Percentiles rank a stretch among this genome's conserved stretches.
These are phyloP conservation scores for Xenus cinereus DNA, from an alignment of 2,113 vertebrate genomes.

Conservation along the genomic window DNA sequence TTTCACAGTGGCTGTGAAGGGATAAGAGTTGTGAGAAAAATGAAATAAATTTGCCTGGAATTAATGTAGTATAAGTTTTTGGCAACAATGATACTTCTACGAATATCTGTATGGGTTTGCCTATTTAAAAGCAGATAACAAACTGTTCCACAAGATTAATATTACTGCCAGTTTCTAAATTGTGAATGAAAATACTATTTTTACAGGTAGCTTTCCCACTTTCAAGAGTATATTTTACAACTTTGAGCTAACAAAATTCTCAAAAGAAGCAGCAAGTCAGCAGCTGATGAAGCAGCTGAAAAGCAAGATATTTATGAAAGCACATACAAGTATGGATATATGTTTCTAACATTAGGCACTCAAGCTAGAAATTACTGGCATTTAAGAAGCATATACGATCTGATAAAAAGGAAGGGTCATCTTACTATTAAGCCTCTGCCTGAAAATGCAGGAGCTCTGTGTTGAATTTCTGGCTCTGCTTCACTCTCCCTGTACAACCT, in stretches of 20 bases:
- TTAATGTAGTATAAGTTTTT: neutral
- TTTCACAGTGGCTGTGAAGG: conserved; percentile 7
- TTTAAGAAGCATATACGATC: neutral
- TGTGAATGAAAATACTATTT: neutral
- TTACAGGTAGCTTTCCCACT: neutral
- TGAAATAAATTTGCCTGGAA: neutral
- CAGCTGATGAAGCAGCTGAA: neutral
- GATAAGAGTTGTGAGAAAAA: neutral
- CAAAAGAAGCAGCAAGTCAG: neutral
- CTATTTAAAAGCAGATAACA: conserved; percentile 14
- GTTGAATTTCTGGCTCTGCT: neutral
- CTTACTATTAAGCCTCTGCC: neutral
- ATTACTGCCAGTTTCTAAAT: neutral
- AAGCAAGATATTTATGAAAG: neutral
- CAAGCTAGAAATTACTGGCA: neutral
- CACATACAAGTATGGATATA: neutral
- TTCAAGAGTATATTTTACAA: neutral
- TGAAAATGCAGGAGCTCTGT: neutral
- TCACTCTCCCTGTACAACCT: neutral
- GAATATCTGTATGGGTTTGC: neutral
- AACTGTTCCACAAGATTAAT: neutral
- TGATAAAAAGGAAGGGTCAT: neutral
- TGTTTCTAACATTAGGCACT: neutral
- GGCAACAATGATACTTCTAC: neutral
- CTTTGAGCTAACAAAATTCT: neutral